phyloP scores from a whole-genome alignment of 2,113 vertebrate species.

The Sinocyclocheilus maitianheensis region DNA sequence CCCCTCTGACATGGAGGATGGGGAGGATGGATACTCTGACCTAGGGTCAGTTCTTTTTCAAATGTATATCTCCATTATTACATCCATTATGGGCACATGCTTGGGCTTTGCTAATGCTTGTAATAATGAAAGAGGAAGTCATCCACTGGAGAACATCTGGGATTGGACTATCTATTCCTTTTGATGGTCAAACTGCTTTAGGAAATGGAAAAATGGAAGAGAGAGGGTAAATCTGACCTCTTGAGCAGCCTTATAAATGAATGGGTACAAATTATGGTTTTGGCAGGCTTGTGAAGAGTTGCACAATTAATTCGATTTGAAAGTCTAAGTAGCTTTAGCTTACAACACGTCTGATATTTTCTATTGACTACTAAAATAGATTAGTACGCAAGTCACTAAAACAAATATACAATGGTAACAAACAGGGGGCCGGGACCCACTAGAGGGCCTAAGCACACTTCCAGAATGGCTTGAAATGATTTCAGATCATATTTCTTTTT shows the following conservation, averaged over 20 bases:
- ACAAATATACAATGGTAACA: no score
- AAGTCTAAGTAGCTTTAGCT: not conserved
- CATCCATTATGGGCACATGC: not conserved
- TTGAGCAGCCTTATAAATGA: not conserved
- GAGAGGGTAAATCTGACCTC: not conserved
- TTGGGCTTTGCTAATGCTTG: not conserved
- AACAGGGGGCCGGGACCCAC: no score
- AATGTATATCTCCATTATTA: not conserved
- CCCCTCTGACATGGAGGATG: conserved; percentile 85
- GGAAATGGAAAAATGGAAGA: conserved; percentile 2
- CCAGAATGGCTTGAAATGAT: not conserved
- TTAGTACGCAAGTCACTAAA: no score
- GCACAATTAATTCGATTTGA: not conserved
- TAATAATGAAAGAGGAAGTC: conserved; percentile 30
- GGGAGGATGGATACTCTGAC: conserved; percentile 79
- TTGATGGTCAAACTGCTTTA: conserved; percentile 6
- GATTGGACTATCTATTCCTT: conserved; percentile 9
- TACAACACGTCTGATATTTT: no score
- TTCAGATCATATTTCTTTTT: no score
- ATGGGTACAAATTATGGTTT: not conserved
- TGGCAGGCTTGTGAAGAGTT: not conserved
- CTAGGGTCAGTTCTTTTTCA: conserved; percentile 66
- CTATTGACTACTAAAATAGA: no score
- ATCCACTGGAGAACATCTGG: not conserved
- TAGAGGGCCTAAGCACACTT: not conserved